Evolutionary conservation across 2,113 vertebrate species (phyloP), one percentile per base, ranked within the genome.

Genomic region (Leucosticte australis): DNA sequence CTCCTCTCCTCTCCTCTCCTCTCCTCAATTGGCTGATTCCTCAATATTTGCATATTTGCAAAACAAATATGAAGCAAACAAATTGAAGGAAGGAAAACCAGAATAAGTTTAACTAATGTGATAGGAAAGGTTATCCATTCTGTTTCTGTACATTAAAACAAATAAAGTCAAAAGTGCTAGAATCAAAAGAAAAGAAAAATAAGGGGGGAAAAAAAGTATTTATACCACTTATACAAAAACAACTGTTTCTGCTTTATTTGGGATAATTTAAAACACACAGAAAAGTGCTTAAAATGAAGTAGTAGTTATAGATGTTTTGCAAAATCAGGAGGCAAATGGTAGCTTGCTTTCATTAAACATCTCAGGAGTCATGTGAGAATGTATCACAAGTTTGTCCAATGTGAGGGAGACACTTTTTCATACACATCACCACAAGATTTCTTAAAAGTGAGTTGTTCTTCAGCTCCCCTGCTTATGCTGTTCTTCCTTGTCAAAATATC

Each of bases 131-230:
- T 15, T 55, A 49, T 78, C 21, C 15, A 41, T 44, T 53, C 13
- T 30, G 7, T 44, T 82, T 46, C 21, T 24, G 9, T 60, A 15
- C 12, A 42, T 70, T 70, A 31, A 83, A 93, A 60, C 5, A 62
- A 68, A 56, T 7, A 53, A 75, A 42, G 1, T 12, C 77, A 81
- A 63, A 80, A 52, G 1, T 33, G 2, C 3, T 53, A 22, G 3
- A 56, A 84, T 52, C 6, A 44, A 50, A 84, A 50, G 4, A 14
- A 77, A 64, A 37, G 1, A 6, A 35, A 27, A 50, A 13, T 5
- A 62, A 62, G 3, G 22, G 42, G 9, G 2, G 37, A 37, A 0
- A 3, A 6, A 7, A 46, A 2, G 0, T 6, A 37, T 47, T 71
- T 73, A 16, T 55, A 49, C 2, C 5, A 41, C 10, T 85, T 77